Percentiles rank a stretch among this genome's conserved stretches.
These are phyloP conservation scores for Phenganax stokvisi DNA, from an alignment of 92 coral and sea anemone genomes.

Conservation along the genomic window DNA sequence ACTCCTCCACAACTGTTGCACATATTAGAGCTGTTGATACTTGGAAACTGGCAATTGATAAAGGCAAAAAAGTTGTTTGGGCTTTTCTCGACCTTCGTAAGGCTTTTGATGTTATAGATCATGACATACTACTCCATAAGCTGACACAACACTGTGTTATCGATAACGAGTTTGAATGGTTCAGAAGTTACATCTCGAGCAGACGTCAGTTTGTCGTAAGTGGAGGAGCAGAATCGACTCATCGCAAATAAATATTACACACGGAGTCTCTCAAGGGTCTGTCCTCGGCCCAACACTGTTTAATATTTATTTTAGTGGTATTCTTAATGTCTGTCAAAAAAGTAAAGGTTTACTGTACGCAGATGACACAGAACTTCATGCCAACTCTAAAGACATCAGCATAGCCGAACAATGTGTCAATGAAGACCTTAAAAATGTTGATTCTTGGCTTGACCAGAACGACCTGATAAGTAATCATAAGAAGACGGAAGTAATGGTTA, in stretches of 20 bases:
- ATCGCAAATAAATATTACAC: conserved; percentile 26
- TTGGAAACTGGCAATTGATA: conserved; percentile 50
- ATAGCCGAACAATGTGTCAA: conserved; percentile 36
- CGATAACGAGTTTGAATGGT: conserved; percentile 46
- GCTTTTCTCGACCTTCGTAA: conserved; percentile 42
- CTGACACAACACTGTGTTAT: conserved; percentile 32
- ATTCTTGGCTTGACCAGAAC: conserved; percentile 34
- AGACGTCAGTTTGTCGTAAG: conserved; percentile 42
- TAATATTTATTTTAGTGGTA: conserved; percentile 48
- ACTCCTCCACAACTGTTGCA: conserved; percentile 42
- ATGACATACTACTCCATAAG: conserved; percentile 34
- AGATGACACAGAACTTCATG: conserved; percentile 45
- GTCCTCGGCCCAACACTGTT: conserved; percentile 55
- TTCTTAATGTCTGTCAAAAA: conserved; percentile 41
- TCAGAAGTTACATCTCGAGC: conserved; percentile 44
- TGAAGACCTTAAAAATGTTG: conserved; percentile 27
- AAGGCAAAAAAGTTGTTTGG: conserved; percentile 46
- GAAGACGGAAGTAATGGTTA: conserved; percentile 45
- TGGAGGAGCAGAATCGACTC: conserved; percentile 41
- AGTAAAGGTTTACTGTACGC: conserved; percentile 48
- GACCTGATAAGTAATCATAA: conserved; percentile 46
- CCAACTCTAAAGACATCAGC: conserved; percentile 42
- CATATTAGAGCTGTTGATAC: conserved; percentile 38
- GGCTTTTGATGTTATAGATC: conserved; percentile 50
- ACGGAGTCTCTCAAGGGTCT: conserved; percentile 51